Evolutionary conservation across 2,113 vertebrate species (phyloP), one percentile per base, ranked within the genome.

Genomic region (Clarias macrocephalus): DNA sequence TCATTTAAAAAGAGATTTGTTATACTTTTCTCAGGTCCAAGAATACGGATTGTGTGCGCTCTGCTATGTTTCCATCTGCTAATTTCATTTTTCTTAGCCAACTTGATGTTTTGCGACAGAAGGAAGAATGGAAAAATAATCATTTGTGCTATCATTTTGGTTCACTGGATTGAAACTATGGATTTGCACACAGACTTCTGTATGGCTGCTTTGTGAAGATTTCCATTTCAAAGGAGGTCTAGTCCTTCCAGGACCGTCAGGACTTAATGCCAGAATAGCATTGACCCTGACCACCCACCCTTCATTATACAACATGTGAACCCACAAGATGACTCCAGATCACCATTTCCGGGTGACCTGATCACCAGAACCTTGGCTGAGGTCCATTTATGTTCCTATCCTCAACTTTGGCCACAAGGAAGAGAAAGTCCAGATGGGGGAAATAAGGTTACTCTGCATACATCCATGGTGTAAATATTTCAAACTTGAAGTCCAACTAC

Each of bases 1-100:
- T 82, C 68, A 82, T 82, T 82, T 87, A 37, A 73, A 75, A 28
- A 62, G 66, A 19, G 68, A 33, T 62, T 73, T 60, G n/a, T 87
- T 82, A 65, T 23, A 56, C 21, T 81, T 81, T 57, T 37, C 52
- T 77, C 85, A 68, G 52, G 63, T 68, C 62, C 75, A 57, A 63
- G 23, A 18, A 63, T 48, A 75, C 25, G 19, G 18, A 62, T 85
- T 76, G 33, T 28, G 42, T 56, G 4, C 42, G 79, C 30, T 12
- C 84, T 23, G 18, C 9, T 60, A 60, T 1, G 59, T 76, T 60
- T 19, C 8, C 59, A 37, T 79, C 62, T 62, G 48, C 76, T 66
- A 72, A 72, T 37, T 70, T 48, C 80, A 88, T 79, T 88, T 80
- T 56, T 85, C 25, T 79, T 52, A 79, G 30, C 28, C 65, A n/a